Conservation (phyloP, 2,113 vertebrate species). For the Galbula dea region DNA sequence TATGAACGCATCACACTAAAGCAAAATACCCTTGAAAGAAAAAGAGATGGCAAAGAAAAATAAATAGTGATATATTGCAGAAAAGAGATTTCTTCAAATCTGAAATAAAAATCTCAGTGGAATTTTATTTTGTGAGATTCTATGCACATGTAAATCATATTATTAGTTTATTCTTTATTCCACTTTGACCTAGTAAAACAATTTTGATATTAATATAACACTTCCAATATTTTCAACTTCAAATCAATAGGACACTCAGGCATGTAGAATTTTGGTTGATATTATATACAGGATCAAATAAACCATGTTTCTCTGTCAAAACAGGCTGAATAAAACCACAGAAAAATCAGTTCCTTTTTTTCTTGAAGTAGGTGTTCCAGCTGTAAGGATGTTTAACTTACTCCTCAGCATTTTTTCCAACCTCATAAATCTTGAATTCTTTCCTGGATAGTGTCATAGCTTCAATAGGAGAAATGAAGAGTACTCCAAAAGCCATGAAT, state of each 20-base stretch:
- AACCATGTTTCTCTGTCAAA: background rate
- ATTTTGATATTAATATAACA: background rate
- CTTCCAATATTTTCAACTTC: background rate
- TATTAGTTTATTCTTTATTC: background rate
- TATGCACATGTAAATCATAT: background rate
- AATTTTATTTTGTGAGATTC: background rate
- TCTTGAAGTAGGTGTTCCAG: background rate
- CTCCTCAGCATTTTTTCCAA: background rate
- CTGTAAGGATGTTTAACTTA: background rate
- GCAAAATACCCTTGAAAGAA: background rate
- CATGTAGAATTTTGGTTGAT: background rate
- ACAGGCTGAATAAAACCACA: background rate
- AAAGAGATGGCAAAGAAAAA: background rate
- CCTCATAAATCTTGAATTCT: slow-evolving; percentile 52
- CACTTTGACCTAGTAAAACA: background rate
- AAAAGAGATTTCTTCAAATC: background rate
- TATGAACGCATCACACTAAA: background rate
- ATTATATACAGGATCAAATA: background rate
- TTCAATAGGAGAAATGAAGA: background rate
- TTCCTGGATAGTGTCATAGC: background rate
- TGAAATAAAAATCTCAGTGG: background rate
- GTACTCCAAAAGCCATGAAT: slow-evolving; percentile 33
- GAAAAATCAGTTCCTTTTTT: background rate
- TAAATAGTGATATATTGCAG: background rate
- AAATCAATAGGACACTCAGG: background rate